Conservation (phyloP, 2,113 vertebrate species). For the Psilopogon haemacephalus region DNA sequence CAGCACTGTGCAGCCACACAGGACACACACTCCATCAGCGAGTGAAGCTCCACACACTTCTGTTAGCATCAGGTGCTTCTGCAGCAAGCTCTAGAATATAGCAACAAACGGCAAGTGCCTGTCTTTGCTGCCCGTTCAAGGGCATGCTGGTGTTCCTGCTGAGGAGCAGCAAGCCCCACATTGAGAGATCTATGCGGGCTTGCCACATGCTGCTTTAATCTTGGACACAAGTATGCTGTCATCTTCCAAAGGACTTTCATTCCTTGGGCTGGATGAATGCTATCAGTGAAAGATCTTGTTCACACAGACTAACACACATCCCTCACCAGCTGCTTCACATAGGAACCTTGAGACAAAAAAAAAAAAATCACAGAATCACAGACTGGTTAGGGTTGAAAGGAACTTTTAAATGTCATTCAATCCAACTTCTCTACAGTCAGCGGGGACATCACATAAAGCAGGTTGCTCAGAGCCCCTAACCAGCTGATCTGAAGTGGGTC, state of each 20-base stretch:
- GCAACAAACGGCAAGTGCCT: fast-evolving
- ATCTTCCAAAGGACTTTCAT: background rate
- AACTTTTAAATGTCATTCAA: too few species aligned
- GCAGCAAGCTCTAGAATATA: background rate
- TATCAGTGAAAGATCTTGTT: fast-evolving
- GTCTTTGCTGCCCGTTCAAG: background rate
- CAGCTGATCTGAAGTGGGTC: too few species aligned
- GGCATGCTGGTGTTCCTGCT: background rate
- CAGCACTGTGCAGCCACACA: background rate
- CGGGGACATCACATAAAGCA: too few species aligned
- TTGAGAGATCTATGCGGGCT: background rate
- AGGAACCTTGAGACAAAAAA: background rate
- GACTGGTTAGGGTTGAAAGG: too few species aligned
- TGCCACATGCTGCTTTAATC: fast-evolving
- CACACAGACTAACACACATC: fast-evolving
- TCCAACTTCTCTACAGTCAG: too few species aligned
- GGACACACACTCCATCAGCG: fast-evolving
- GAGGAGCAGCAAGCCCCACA: background rate
- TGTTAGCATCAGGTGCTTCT: background rate
- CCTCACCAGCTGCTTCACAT: background rate
- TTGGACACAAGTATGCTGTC: background rate
- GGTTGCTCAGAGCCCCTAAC: too few species aligned
- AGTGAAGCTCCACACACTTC: background rate
- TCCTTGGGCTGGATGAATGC: background rate
- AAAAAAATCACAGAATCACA: too few species aligned